phyloP scores from a whole-genome alignment of 2,113 vertebrate species.

The Coturnix japonica region DNA sequence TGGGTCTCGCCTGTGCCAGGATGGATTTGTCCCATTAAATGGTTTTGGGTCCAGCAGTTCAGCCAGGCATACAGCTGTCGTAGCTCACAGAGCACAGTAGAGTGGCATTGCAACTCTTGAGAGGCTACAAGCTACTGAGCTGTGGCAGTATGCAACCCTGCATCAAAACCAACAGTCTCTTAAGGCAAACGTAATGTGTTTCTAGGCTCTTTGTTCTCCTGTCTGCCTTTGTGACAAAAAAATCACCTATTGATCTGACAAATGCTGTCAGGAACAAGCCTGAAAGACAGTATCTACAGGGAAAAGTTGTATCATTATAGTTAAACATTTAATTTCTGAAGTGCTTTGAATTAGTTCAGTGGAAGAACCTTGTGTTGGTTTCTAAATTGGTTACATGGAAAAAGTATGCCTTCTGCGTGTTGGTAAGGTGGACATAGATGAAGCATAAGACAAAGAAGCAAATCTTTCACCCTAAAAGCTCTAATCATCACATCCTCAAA shows the following conservation, averaged over 20 bases:
- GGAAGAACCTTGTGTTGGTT: not conserved
- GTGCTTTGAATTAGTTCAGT: not conserved
- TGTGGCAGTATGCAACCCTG: not conserved
- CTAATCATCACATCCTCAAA: not conserved
- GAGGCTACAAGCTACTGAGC: not conserved
- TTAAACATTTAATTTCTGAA: not conserved
- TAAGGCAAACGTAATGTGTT: accelerated
- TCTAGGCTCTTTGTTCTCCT: not conserved
- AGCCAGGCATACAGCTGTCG: not conserved
- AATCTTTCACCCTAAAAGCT: not conserved
- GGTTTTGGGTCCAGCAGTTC: not conserved
- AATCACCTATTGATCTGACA: not conserved
- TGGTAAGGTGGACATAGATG: not conserved
- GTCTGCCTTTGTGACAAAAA: not conserved
- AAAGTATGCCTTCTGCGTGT: not conserved
- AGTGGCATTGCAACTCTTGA: not conserved
- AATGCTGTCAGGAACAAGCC: not conserved
- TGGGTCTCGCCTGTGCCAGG: not conserved
- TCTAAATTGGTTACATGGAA: not conserved
- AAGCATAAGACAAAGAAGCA: not conserved
- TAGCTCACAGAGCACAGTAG: not conserved
- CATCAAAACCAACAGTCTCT: not conserved
- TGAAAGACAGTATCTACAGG: not conserved
- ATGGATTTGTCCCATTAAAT: accelerated
- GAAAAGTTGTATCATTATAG: not conserved